Conservation (phyloP, 1,140 invertebrate species). For the Lordiphosa mommai region DNA sequence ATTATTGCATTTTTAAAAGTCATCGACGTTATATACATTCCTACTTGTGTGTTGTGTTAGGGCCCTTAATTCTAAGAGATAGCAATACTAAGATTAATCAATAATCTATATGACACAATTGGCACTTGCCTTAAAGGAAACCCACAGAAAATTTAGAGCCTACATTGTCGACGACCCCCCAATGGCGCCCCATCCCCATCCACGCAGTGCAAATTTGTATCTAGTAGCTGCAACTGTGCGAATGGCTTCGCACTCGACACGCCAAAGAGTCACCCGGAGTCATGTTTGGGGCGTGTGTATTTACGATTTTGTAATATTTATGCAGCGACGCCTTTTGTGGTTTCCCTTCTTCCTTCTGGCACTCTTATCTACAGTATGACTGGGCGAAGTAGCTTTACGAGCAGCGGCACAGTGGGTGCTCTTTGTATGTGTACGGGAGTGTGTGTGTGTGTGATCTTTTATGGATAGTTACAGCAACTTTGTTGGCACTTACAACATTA, state of each 20-base stretch:
- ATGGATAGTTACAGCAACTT: slow-evolving; percentile 72
- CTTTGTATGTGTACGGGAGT: background rate
- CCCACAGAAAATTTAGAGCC: background rate
- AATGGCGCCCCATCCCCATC: too few relatives aligned
- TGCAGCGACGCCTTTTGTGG: slow-evolving; percentile 43
- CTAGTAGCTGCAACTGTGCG: slow-evolving; percentile 16
- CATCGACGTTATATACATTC: background rate
- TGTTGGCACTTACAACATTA: slow-evolving; percentile 73
- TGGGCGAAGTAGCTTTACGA: slow-evolving; percentile 60
- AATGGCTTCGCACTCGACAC: slow-evolving; percentile 30
- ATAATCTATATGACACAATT: too few relatives aligned
- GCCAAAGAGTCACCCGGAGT: slow-evolving; percentile 2
- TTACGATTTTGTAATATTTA: slow-evolving; percentile 69
- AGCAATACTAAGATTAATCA: too few relatives aligned
- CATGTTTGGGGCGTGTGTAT: slow-evolving; percentile 32
- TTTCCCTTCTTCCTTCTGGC: slow-evolving; percentile 7
- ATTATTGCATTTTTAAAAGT: background rate
- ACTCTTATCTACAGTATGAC: slow-evolving; percentile 27
- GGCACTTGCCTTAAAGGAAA: background rate
- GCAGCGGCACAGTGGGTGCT: slow-evolving; percentile 40
- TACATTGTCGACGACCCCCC: background rate
- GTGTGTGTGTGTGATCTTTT: slow-evolving; percentile 36
- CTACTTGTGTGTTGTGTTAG: too few relatives aligned
- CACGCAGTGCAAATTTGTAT: background rate
- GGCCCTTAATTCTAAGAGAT: too few relatives aligned